Percentiles rank a stretch among this genome's conserved stretches.
These are phyloP conservation scores for Litoditis marina DNA, from an alignment of 2,888 invertebrate genomes.

Conservation along the genomic window DNA sequence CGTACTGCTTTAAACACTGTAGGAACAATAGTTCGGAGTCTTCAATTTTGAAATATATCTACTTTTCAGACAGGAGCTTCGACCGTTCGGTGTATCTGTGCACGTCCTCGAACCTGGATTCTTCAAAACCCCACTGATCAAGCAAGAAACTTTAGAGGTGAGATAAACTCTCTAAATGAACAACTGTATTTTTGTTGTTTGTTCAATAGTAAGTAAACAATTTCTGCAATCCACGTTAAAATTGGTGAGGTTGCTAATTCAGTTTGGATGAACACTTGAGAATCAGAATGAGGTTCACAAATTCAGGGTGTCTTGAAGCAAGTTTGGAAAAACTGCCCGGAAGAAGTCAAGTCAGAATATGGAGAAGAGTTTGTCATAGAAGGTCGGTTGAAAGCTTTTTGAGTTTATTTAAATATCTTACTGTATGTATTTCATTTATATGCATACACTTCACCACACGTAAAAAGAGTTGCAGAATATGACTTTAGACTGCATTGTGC, in stretches of 20 bases:
- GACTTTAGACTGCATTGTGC: not conserved
- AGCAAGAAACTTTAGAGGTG: conserved; percentile 25
- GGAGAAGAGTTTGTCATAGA: conserved; percentile 29
- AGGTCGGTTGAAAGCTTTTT: too few species aligned
- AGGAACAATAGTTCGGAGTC: too few species aligned
- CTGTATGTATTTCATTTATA: too few species aligned
- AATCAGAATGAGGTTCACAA: too few species aligned
- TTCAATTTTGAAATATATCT: not conserved
- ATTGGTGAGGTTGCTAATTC: too few species aligned
- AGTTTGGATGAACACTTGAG: too few species aligned
- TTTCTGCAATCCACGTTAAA: too few species aligned
- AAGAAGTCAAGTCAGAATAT: conserved; percentile 26
- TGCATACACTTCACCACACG: too few species aligned
- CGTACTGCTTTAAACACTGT: too few species aligned
- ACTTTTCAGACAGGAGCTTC: conserved; percentile 45
- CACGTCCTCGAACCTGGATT: conserved; percentile 58
- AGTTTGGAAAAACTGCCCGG: conserved; percentile 28
- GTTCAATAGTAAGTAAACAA: not conserved
- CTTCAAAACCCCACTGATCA: conserved; percentile 49
- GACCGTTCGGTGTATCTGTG: conserved; percentile 52
- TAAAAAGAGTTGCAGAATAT: too few species aligned
- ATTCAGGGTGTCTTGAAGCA: conserved; percentile 9
- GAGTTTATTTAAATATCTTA: too few species aligned
- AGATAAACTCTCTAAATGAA: conserved; percentile 5
- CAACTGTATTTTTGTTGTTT: conserved; percentile 8